phyloP scores from a whole-genome alignment of 2,888 invertebrate species.

The Tetragnatha montana region DNA sequence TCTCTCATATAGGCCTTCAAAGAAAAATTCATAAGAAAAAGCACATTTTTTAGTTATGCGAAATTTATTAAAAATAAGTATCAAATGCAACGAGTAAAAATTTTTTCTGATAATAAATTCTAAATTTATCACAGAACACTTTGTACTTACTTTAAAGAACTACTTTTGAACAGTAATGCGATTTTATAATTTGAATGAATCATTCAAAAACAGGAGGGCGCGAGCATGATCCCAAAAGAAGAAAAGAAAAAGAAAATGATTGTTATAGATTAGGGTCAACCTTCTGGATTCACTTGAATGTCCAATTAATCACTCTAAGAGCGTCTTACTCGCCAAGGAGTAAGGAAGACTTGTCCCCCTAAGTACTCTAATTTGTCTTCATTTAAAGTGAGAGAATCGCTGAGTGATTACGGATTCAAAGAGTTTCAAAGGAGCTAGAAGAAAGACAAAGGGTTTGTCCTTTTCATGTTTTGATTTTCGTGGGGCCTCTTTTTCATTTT shows the following conservation, averaged over 20 bases:
- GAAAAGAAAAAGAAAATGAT: too few relatives aligned
- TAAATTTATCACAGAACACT: too few relatives aligned
- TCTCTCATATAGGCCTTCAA: too few relatives aligned
- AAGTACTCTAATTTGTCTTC: conserved; percentile 53
- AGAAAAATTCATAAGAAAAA: too few relatives aligned
- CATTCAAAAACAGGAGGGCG: conserved; percentile 9
- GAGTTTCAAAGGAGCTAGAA: not conserved
- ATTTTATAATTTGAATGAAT: not conserved
- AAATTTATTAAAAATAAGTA: too few relatives aligned
- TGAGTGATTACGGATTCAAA: not conserved
- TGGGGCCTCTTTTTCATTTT: too few relatives aligned
- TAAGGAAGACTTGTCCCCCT: conserved; percentile 34
- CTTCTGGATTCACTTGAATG: conserved; percentile 17
- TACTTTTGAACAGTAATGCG: not conserved
- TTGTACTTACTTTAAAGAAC: too few relatives aligned
- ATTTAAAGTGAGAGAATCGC: conserved; percentile 38
- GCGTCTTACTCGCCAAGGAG: conserved; percentile 22
- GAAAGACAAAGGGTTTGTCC: not conserved
- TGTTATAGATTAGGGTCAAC: conserved; percentile 43
- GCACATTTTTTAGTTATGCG: too few relatives aligned
- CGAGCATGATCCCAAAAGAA: conserved; percentile 28
- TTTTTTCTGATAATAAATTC: too few relatives aligned
- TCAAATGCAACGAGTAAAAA: too few relatives aligned
- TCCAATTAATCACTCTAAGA: conserved; percentile 49
- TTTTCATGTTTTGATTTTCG: not conserved